Base-by-base conservation (phyloP, 2,113 vertebrate species). In the Ictalurus punctatus region DNA sequence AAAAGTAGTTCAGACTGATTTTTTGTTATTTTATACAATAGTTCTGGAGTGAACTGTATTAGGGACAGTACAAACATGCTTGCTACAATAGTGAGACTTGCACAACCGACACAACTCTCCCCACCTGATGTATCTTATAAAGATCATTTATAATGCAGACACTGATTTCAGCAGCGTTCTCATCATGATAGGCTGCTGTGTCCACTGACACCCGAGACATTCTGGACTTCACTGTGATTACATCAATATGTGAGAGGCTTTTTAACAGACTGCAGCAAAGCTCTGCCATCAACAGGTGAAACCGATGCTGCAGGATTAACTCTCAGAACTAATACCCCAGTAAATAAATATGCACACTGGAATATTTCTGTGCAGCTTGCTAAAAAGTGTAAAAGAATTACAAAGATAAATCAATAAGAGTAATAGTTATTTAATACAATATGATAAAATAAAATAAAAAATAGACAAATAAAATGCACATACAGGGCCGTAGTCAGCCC, bases 231-330 rank as follows among this genome's bases (percentile, higher is more conserved):
- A 59, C 65, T 74, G 67, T 23, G 67, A 83, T 74, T 88, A 88
- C 87, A 88, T 83, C 67, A 88, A 88, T 74, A 83, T 73, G 86
- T 73, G 80, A 83, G 80, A 58, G 48, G 80, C 54, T 59, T 88
- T 71, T 88, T n/a, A 88, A 88, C 52, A 59, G 80, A 40, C 52
- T 88, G 54, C 8, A 83, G 79, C 78, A 44, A 73, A 37, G 52
- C 79, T 40, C 79, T 82, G 54, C 63, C 13, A 40, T 83, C 61
- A 34, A 71, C 58, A 63, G 40, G 59, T 73, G 34, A 59, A 30
- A 44, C 7, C 6, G 27, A 52, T 52, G 44, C 37, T 19, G 85
- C 27, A 67, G 59, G 17, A 79, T 63, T 59, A 86, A 78, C 25
- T 14, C 16, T 86, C 56, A 13, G 56, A 74, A 56, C 67, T 56